These are phyloP conservation scores for Xiphophorus birchmanni DNA, from an alignment of 2,797 vertebrate genomes.

Conservation along the genomic window DNA sequence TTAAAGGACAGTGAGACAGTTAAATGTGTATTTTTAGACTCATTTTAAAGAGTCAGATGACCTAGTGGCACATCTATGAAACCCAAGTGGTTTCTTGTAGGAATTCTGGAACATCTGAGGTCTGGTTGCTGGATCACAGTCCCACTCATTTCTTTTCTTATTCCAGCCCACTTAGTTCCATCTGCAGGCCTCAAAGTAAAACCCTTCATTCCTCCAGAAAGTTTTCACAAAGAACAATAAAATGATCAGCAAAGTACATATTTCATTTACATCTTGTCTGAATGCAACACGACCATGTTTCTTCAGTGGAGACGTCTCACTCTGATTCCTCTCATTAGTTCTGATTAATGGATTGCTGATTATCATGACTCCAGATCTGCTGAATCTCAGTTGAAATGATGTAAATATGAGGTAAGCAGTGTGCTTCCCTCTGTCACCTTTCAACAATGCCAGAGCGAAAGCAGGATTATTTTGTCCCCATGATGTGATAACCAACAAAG, in stretches of 20 bases:
- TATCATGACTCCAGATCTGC: not conserved
- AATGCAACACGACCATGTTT: not conserved
- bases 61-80: not conserved
- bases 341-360: not conserved
- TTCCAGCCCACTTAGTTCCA: not conserved
- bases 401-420: conserved; percentile 4
- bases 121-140: not conserved
- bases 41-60: not conserved
- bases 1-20: not conserved
- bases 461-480: conserved; percentile 64
- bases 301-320: not conserved
- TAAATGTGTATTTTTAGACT: not conserved
- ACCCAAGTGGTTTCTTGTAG: not conserved
- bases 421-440: conserved; percentile 10
- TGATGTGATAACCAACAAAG: conserved; percentile 74
- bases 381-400: not conserved
- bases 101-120: not conserved
- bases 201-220: not conserved
- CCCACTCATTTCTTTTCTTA: not conserved
- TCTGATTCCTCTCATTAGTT: not conserved
- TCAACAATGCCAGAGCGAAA: conserved; percentile 38
- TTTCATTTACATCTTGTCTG: not conserved
- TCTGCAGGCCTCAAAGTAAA: not conserved
- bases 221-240: not conserved
- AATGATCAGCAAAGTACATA: not conserved